Evolutionary conservation across 2,888 invertebrate species (phyloP).

Genomic region (Lydus trimaculatus): DNA sequence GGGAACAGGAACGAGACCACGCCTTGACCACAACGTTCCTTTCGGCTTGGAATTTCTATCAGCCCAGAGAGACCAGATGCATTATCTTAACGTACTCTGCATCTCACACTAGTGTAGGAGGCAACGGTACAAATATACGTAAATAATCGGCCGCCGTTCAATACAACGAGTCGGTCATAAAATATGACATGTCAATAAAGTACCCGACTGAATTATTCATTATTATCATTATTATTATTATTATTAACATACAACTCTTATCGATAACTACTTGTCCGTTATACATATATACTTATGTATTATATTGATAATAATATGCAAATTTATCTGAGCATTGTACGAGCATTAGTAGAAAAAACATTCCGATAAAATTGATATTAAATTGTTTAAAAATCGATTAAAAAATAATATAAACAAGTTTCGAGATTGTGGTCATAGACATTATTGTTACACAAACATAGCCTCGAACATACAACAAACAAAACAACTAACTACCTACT

Average conservation of each 20-base stretch:
- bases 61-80: slow-evolving; percentile 44
- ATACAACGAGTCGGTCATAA: slow-evolving; percentile 38
- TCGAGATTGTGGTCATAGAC: neutral
- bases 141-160: slow-evolving; percentile 41
- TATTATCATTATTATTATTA: slow-evolving; percentile 22
- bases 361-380: slow-evolving; percentile 3
- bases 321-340: neutral
- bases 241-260: slow-evolving; percentile 34
- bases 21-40: slow-evolving; percentile 45
- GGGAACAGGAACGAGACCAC: slow-evolving; percentile 50
- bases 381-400: neutral
- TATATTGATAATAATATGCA: slow-evolving; percentile 3
- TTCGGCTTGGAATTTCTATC: slow-evolving; percentile 48
- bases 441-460: slow-evolving; percentile 8
- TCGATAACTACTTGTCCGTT: slow-evolving; percentile 36
- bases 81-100: slow-evolving; percentile 36
- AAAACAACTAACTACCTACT: slow-evolving; percentile 5
- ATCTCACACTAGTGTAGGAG: slow-evolving; percentile 39
- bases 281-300: neutral
- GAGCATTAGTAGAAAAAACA: neutral
- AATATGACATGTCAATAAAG: slow-evolving; percentile 46
- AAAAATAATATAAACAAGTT: neutral
- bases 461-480: slow-evolving; percentile 4
- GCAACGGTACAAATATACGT: slow-evolving; percentile 40
- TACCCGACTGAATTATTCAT: slow-evolving; percentile 44